Conservation (phyloP, 2,797 vertebrate species). For the Sparus aurata region DNA sequence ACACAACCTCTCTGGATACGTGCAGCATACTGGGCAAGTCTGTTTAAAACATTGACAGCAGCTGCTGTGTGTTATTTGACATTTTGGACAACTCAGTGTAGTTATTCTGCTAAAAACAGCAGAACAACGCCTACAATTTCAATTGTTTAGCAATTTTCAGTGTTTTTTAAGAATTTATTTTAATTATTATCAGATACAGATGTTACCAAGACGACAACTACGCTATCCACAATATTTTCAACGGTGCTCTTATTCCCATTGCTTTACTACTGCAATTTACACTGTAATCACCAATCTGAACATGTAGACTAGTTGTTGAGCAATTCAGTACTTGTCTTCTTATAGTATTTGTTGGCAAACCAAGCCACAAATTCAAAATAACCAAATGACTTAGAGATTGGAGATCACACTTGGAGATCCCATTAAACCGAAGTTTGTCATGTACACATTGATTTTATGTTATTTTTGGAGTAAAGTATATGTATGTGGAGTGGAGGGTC, state of each 20-base stretch:
- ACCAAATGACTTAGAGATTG: neutral
- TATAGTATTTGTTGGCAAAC: constrained; percentile 1
- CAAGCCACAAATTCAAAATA: constrained; percentile 34
- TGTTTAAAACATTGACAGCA: neutral
- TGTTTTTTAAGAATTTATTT: constrained; percentile 5
- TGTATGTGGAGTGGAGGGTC: neutral
- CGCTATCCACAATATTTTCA: constrained; percentile 5
- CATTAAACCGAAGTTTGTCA: neutral
- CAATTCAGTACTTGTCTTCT: constrained; percentile 4
- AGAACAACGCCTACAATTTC: neutral
- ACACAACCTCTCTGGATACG: constrained; percentile 1
- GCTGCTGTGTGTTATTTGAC: constrained; percentile 11
- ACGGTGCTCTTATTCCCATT: neutral
- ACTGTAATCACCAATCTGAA: constrained; percentile 20
- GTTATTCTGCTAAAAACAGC: neutral
- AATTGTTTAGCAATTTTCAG: constrained; percentile 2
- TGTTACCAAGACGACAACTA: neutral
- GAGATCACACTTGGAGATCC: too few relatives aligned
- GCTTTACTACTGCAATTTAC: constrained; percentile 8
- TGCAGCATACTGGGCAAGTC: constrained; percentile 7
- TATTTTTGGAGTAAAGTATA: neutral
- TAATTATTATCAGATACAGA: constrained; percentile 8
- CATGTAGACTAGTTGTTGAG: constrained; percentile 28
- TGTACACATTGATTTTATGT: neutral
- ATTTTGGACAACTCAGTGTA: neutral